phyloP scores from a whole-genome alignment of 1,140 invertebrate species.

The Papilio polyxenes region DNA sequence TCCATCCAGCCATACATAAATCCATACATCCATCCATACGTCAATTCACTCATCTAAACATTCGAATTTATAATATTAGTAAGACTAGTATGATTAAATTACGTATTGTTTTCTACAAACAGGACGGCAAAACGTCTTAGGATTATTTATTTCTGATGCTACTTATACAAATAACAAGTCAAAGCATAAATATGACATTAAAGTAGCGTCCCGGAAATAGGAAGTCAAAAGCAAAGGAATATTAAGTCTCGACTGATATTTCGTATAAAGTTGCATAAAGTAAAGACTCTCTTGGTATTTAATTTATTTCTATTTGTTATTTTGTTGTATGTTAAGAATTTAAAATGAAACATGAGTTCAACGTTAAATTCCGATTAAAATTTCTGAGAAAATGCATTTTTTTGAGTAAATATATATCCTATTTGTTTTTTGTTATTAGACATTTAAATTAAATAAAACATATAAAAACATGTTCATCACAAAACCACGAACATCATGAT shows the following conservation, averaged over 20 bases:
- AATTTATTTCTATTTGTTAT: neutral
- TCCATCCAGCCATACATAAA: no score
- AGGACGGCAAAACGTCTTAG: neutral
- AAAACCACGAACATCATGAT: no score
- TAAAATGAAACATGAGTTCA: neutral
- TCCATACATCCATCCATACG: no score
- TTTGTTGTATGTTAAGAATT: neutral
- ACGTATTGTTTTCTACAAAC: neutral
- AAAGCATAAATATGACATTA: slow-evolving; percentile 4
- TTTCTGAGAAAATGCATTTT: neutral
- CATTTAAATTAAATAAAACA: no score
- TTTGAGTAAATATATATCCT: neutral
- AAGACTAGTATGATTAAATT: no score
- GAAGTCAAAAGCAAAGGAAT: neutral
- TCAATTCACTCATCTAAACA: no score
- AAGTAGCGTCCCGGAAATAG: neutral
- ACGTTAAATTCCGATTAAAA: neutral
- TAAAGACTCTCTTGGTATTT: neutral
- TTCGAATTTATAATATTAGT: no score
- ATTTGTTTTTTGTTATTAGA: neutral
- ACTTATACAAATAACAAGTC: slow-evolving; percentile 1
- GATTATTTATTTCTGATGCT: neutral
- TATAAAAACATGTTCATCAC: no score
- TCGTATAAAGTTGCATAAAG: slow-evolving; percentile 7
- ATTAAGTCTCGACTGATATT: neutral